Percentiles rank a stretch among this genome's conserved stretches.
Conservation (phyloP, 2,113 vertebrate genomes). For the Pipa parva region DNA sequence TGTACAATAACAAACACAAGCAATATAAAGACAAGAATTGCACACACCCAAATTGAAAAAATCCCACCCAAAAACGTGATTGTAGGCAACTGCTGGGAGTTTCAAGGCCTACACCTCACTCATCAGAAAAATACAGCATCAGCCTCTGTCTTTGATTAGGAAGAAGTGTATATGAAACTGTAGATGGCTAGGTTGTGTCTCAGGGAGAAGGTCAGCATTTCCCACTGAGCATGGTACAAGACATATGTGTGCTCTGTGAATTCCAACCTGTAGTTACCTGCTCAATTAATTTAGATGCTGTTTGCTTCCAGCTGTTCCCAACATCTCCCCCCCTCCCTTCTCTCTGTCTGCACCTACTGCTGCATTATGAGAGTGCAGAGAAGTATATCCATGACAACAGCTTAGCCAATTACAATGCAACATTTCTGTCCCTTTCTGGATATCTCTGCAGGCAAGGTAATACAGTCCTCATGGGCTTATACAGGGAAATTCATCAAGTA, state of each 20-base stretch:
- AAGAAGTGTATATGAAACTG: too few relatives aligned
- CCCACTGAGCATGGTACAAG: background rate
- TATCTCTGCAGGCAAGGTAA: slow-evolving; percentile 23
- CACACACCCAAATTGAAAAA: too few relatives aligned
- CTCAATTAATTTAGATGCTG: background rate
- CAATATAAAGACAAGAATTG: too few relatives aligned
- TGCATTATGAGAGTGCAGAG: background rate
- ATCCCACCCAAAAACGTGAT: too few relatives aligned
- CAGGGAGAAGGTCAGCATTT: background rate
- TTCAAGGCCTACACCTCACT: too few relatives aligned
- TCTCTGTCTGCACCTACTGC: background rate
- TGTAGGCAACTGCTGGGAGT: too few relatives aligned
- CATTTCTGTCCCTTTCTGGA: background rate
- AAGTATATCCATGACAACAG: slow-evolving; percentile 31
- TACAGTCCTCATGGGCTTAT: too few relatives aligned
- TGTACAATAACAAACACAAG: too few relatives aligned
- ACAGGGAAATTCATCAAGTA: too few relatives aligned
- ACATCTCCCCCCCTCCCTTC: background rate
- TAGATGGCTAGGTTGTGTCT: too few relatives aligned
- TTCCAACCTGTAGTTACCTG: background rate
- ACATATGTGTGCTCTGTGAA: slow-evolving; percentile 6
- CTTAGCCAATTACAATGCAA: slow-evolving; percentile 23
- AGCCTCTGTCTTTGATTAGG: too few relatives aligned
- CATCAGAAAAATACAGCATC: too few relatives aligned
- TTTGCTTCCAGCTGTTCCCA: background rate